These are phyloP conservation scores for Smittia aterrima DNA, from an alignment of 2,888 invertebrate species.

Conservation along the genomic window DNA sequence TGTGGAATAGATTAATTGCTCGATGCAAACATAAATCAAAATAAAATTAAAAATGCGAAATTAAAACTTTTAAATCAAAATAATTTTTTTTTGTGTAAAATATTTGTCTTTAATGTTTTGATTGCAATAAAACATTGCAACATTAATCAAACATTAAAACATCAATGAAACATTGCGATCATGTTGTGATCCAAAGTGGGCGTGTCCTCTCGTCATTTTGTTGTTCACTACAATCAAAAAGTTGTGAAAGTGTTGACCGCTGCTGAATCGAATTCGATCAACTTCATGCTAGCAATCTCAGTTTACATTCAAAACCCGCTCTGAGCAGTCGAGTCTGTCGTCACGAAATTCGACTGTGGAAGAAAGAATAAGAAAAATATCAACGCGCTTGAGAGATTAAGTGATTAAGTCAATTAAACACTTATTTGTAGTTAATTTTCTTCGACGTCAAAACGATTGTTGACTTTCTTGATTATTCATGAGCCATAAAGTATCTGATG, in stretches of 20 bases:
- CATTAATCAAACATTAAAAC: too few species aligned
- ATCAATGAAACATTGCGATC: too few species aligned
- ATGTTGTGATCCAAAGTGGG: too few species aligned
- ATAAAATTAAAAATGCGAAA: too few species aligned
- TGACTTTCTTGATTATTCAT: neutral
- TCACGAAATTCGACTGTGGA: neutral
- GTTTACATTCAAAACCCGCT: neutral
- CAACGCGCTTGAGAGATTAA: neutral
- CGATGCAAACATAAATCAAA: too few species aligned
- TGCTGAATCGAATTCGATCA: neutral
- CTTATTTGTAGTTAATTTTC: constrained; percentile 8
- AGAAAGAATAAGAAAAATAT: constrained; percentile 1
- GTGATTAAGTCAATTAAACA: constrained; percentile 19
- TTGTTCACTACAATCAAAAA: neutral
- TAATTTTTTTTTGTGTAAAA: too few species aligned
- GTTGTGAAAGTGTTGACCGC: neutral
- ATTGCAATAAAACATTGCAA: too few species aligned
- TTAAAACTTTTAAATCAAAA: too few species aligned
- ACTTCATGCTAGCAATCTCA: neutral
- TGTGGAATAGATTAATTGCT: too few species aligned
- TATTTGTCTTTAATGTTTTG: too few species aligned
- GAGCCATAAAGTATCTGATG: neutral
- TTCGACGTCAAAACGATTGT: neutral
- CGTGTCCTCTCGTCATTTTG: too few species aligned
- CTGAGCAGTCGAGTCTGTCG: neutral